Evolutionary conservation across 2,113 vertebrate genomes (phyloP), one percentile per base, ranked within the genome.

Genomic region (Machaerirhynchus nigripectus): DNA sequence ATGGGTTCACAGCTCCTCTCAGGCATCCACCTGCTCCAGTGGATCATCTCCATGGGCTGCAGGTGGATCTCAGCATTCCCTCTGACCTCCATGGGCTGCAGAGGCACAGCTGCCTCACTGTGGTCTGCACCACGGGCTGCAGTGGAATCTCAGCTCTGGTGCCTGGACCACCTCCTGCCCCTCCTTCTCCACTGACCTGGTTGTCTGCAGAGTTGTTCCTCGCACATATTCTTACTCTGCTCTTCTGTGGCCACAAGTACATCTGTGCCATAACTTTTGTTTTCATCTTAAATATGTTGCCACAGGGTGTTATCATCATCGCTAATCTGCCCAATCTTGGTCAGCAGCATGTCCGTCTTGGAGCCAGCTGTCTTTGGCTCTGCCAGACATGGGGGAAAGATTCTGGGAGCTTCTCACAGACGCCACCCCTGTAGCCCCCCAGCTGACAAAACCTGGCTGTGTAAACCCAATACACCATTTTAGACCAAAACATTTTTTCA

Each of bases 311-410:
- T 37, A 10, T 6, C 21, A 26, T 6, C 31, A 50, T 37, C 46
- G 44, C 26, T 60, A 18, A 27, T 52, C 11, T 31, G 21, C 33
- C 37, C 27, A 37, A 9, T 6, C 37, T 68, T 52, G 22, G 22
- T 37, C 63, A 60, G 17, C 13, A 52, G 9, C 37, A 44, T 0
- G 0, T 33, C 5, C 27, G 28, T 15, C 31, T 28, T 37, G 22
- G 17, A 68, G 9, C 17, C 0, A 0, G 17, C 37, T 52, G 17
- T 14, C 13, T 50, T 42, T 26, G 13, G 31, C 52, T 44, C 53
- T 76, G 31, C 31, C 61, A 76, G 61, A 33, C 14, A 37, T 19
- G 2, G 27, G 11, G 7, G 11, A 52, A 52, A 50, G 8, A 31
- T 50, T 59, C 53, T 59, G 37, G 5, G 7, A 42, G 9, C 22